Evolutionary conservation across 2,797 vertebrate species (phyloP), one percentile per base, ranked within the genome.

Genomic region (Dryobates pubescens): DNA sequence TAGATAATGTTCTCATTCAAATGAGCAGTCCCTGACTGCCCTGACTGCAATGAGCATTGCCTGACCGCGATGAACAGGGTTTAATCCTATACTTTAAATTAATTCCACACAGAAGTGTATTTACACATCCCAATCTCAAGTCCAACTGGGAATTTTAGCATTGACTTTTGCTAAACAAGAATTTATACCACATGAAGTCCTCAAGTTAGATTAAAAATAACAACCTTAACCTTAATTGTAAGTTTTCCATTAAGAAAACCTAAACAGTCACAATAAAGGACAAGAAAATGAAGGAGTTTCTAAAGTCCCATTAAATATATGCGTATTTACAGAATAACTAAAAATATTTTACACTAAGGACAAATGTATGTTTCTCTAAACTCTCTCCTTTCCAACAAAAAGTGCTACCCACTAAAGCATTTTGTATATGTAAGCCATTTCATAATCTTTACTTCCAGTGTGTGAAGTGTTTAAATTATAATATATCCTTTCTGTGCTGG

Each of bases 1-100:
- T 45, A 56, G 75, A 74, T 53, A 82, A 86, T 45, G 58, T 67
- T 89, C 76, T 83, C 73, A 93, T 78, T 87, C 34, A 81, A 87
- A 95, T 82, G 34, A 82, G n/a, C 14, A 54, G 23, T 62, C 41
- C 56, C 53, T 92, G 41, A 38, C 38, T 38, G 38, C 38, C 23
- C 74, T 64, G 12, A 36, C 47, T 64, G 12, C 30, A n/a, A 57
- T 27, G 41, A 88, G 64, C 18, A 88, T 38, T 92, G 41, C 23
- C 74, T 64, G 12, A 32, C 47, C 64, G 12, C 30, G 30, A 57
- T 24, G 41, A 88, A 67, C 18, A 88, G 41, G 18, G 84, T 51
- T 91, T 56, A 45, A 64, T 79, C 15, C 45, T 63, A 16, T 22
- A 75, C 73, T 94, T 86, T 53, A 26, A 84, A 80, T 84, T 58